Base-by-base conservation (phyloP, 2,888 invertebrate genomes). In the Helleia helle region DNA sequence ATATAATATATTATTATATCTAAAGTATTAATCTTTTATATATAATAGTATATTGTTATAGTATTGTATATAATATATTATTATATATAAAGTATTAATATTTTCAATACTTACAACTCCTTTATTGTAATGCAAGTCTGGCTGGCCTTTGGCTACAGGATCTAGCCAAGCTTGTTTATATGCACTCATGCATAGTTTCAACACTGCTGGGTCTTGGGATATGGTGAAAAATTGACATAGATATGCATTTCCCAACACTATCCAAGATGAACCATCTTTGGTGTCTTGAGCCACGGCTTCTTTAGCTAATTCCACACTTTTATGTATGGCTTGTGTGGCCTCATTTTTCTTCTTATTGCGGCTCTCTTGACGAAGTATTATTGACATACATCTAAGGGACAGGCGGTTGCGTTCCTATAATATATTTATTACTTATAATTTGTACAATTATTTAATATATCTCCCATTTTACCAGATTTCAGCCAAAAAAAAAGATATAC, bases 121-220 rank as follows among this genome's bases (percentile, higher is more conserved):
- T 80, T 92, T 91, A 71, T 95, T 95, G 63, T 91, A 94, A 74
- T 93, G 92, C 31, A 95, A 83, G 73, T 95, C 94, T 0, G 94
- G 90, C 52, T 91, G 91, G 46, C 89, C 90, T 59, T 83, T 88
- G 0, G 93, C 90, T 1, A 90, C 79, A 0, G 89, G 80, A 63
- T 94, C 73, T 67, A 87, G 81, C 71, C 91, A 91, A 0, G 95
- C 95, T 69, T 93, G 93, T 39, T 83, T 86, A 62, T 95, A 96
- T 1, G 95, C 94, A 54, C 91, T 90, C 83, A 94, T 87, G 49
- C 92, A 91, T 46, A 89, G 86, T 55, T 91, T 91, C 45, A 95
- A 66, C 0, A 88, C 88, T 15, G 87, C 86, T 0, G 92, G 91
- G 57, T 91, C 90, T 62, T 94, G 94, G 1, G 88, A 86, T 22